phyloP scores from a whole-genome alignment of 2,113 vertebrate genomes.

The Dermatemys mawii region DNA sequence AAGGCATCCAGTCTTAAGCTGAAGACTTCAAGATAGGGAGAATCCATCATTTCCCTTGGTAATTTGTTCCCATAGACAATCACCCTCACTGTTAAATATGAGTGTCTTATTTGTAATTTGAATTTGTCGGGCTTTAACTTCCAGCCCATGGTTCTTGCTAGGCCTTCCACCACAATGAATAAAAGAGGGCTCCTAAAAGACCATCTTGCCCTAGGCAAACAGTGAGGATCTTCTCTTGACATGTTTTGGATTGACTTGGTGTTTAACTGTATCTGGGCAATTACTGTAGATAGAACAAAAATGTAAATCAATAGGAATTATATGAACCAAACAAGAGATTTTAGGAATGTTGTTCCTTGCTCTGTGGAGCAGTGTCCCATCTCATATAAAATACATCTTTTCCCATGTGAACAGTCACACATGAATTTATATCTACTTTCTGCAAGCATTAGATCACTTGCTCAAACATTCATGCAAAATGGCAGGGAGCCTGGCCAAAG shows the following conservation, averaged over 20 bases:
- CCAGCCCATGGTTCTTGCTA: background rate
- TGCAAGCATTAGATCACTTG: slow-evolving; percentile 1
- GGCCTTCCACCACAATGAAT: background rate
- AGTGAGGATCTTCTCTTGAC: background rate
- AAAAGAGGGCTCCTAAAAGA: too few species aligned
- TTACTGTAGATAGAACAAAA: background rate
- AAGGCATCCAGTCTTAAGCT: background rate
- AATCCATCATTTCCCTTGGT: background rate
- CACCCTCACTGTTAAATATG: background rate
- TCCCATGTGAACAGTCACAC: slow-evolving; percentile 2
- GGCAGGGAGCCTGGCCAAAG: slow-evolving; percentile 22
- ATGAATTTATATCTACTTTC: background rate
- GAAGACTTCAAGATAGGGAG: background rate
- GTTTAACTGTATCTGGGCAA: background rate
- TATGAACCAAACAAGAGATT: slow-evolving; percentile 23
- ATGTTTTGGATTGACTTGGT: background rate
- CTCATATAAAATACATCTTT: fast-evolving
- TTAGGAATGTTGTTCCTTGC: slow-evolving; percentile 13
- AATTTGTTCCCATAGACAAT: background rate
- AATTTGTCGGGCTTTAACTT: background rate
- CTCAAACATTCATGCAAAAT: background rate
- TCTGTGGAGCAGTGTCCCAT: background rate
- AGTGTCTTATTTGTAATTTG: background rate
- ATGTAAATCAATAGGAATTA: background rate
- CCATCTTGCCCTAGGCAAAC: too few species aligned